Base-by-base conservation (phyloP, 2,888 invertebrate species). In the Drosophila multiciliata region DNA sequence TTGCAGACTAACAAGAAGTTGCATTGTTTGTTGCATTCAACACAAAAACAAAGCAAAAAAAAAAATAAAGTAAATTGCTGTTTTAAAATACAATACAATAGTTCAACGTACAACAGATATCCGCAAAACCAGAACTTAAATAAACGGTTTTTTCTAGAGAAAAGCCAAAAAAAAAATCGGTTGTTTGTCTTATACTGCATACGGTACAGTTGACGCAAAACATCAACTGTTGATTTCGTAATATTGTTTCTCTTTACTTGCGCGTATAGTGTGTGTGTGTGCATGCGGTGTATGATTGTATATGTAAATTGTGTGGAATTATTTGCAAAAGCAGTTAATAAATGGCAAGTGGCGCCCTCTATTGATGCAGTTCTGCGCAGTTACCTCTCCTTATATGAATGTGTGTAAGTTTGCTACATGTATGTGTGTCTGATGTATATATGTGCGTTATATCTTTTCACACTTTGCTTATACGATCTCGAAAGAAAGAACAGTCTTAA, bases 81-180 rank as follows among this genome's bases (percentile, higher is more conserved):
- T 65, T 73, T 71, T 58, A 64, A 26, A 53, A 64, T 45, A 68
- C 62, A 63, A 60, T 61, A 60, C 53, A 74, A 68, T 76, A 76
- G 64, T 23, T 20, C 35, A 35, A 53, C 42, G 53, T 66, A 62
- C 52, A 61, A 60, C 20, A 57, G 23, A 64, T 65, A 64, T 49
- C 32, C 70, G 69, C 40, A 59, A 57, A 60, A 55, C 58, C 60
- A 53, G 52, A 72, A 57, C 35, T 62, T 63, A 74, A 81, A 83
- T 83, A 85, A 87, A 85, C 83, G 80, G 84, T 74, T 87, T 87
- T 87, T 84, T 84, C 85, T 85, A 77, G 74, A 79, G 87, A 84
- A 84, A 57, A 85, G 73, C 42, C 84, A 85, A 87, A 81, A 83
- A 73, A 60, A 59, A 3, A 5, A 0, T 1, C 12, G 1, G 4